These are phyloP conservation scores for Drosophila pectinifera DNA, from an alignment of 1,140 invertebrate genomes.

Conservation along the genomic window DNA sequence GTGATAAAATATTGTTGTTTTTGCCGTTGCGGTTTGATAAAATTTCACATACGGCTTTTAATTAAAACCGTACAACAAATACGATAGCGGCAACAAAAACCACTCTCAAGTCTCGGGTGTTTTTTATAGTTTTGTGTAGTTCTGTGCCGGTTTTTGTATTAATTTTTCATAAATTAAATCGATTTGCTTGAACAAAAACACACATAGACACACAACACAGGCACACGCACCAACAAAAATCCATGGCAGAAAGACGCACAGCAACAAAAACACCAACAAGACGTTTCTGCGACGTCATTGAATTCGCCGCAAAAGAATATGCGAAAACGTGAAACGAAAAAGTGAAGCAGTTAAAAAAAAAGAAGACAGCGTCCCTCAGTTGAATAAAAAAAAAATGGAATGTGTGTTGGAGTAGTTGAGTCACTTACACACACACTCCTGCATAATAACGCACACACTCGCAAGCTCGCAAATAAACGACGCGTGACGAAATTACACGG, in stretches of 20 bases:
- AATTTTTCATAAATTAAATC: conserved; percentile 75
- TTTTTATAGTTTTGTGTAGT: conserved; percentile 46
- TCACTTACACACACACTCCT: conserved; percentile 49
- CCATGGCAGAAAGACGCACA: conserved; percentile 51
- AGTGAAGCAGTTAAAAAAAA: conserved; percentile 34
- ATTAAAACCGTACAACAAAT: conserved; percentile 50
- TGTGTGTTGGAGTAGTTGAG: conserved; percentile 47
- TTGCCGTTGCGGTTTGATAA: conserved; percentile 62
- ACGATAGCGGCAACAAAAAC: conserved; percentile 24
- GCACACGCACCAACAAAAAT: conserved; percentile 34
- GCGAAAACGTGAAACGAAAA: conserved; percentile 43
- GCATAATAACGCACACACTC: conserved; percentile 29
- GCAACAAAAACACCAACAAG: conserved; percentile 35
- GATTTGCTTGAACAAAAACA: conserved; percentile 65
- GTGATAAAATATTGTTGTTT: conserved; percentile 62
- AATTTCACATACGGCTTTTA: conserved; percentile 62
- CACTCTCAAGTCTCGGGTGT: conserved; percentile 28
- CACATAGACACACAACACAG: conserved; percentile 14
- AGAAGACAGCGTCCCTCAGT: conserved; percentile 39
- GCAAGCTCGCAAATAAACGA: conserved; percentile 53
- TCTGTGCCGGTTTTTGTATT: conserved; percentile 57
- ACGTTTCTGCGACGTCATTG: conserved; percentile 76
- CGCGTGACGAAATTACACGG: conserved; percentile 66
- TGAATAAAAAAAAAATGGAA: conserved; percentile 10
- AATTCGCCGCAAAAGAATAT: conserved; percentile 72